Conservation (phyloP, 1,140 invertebrate species). For the Cotesia glomerata region DNA sequence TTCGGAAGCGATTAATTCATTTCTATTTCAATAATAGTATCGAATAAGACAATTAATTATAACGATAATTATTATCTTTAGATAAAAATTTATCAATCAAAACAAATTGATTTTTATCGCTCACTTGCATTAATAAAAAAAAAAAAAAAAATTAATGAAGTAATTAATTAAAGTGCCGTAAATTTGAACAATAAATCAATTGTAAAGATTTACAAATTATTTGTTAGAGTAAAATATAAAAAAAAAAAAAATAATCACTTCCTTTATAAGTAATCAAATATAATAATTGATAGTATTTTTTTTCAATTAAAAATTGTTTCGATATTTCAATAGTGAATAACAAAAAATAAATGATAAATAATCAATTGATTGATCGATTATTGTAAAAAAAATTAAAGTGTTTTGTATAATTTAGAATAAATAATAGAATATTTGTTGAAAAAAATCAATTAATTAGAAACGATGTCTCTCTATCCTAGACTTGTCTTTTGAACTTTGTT, state of each 20-base stretch:
- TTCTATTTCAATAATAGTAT: slow-evolving; percentile 28
- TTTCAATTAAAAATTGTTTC: too few relatives aligned
- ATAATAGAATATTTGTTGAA: too few relatives aligned
- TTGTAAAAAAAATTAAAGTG: too few relatives aligned
- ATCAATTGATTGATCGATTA: too few relatives aligned
- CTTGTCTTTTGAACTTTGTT: slow-evolving; percentile 15
- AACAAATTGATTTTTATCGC: not conserved
- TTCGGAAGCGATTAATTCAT: slow-evolving; percentile 23
- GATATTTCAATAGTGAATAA: too few relatives aligned
- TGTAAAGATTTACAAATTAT: slow-evolving; percentile 34
- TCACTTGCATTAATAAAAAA: not conserved
- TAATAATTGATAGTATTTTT: not conserved
- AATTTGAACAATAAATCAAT: slow-evolving; percentile 29
- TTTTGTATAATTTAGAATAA: too few relatives aligned
- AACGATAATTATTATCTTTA: too few relatives aligned
- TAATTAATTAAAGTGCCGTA: slow-evolving; percentile 28
- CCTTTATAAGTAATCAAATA: not conserved
- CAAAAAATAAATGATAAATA: too few relatives aligned
- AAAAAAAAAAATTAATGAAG: slow-evolving; percentile 18
- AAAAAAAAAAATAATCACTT: slow-evolving; percentile 10
- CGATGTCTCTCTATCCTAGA: slow-evolving; percentile 7
- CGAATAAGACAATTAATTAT: slow-evolving; percentile 11
- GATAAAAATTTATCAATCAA: too few relatives aligned
- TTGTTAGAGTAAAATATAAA: slow-evolving; percentile 21
- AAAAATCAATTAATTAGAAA: slow-evolving; percentile 8